Evolutionary conservation across 1,140 invertebrate species (phyloP), one percentile per base, ranked within the genome.

Genomic region (Apolygus lucorum): DNA sequence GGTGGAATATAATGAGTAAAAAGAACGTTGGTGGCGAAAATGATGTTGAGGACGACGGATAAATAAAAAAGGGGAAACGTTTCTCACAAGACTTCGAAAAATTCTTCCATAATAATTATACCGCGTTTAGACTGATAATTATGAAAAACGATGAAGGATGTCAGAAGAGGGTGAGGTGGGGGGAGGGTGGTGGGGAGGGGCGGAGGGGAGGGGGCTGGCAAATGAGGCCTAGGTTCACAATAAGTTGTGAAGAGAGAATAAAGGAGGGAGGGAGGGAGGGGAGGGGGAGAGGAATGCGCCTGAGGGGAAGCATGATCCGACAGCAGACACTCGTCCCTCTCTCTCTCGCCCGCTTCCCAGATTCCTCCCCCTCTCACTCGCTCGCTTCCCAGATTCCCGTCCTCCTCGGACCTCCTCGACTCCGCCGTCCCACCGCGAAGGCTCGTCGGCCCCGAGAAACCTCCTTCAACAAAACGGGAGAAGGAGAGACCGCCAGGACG

Each of bases 261-360:
- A 27, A 25, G 26, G 27, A 14, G 8, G 25, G 63, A 25, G 8
- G 17, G 63, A 65, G 22, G 26, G 22, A 4, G 63, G 26, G 63
- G 26, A 25, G 63, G 63, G 54, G 54, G 22, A 22, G 22, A 59
- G 54, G 54, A 59, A 59, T 59, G 54, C 54, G 54, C 54, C 54
- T 59, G 54, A 59, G 54, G 54, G 54, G 54, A 59, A 59, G 54
- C 54, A 65, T 28, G 63, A 65, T 34, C 63, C 26, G 63, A 65
- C 63, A 27, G 63, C 63, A 4, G 63, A 28, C 26, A 22, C 59
- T 63, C 59, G n/a, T 26, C 25, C 59, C 21, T 21, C 8, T 21
- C 21, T 26, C 59, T 26, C 59, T 63, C 59, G 4, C 59, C 59
- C 4, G 2, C 63, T 65, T 25, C 63, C 8, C 22, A n/a, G n/a